phyloP scores from a whole-genome alignment of 2,888 invertebrate species.

The Leptinotarsa peninsularis region DNA sequence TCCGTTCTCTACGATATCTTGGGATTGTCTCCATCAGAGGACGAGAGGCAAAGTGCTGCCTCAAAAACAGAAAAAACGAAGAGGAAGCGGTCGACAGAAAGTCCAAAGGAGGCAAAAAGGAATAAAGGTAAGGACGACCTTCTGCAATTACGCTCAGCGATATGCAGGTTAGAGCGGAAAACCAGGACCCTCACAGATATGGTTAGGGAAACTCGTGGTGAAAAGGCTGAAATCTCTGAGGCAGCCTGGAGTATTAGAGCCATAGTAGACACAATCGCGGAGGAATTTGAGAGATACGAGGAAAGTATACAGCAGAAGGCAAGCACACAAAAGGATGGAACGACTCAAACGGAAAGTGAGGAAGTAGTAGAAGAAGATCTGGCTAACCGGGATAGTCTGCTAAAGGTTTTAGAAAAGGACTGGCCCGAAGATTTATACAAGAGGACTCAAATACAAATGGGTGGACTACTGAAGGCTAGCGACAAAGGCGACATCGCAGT shows the following conservation, averaged over 20 bases:
- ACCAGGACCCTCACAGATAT: neutral
- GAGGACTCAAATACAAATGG: neutral
- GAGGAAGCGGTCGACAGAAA: neutral
- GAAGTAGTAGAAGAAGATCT: constrained; percentile 2
- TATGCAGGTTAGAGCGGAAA: constrained; percentile 1
- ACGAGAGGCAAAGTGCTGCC: neutral
- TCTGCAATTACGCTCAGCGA: neutral
- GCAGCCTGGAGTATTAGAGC: neutral
- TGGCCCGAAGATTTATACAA: constrained; percentile 9
- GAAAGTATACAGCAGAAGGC: neutral
- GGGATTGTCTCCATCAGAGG: neutral
- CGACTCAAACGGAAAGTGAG: neutral
- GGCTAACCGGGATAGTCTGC: no score
- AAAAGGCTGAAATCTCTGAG: neutral
- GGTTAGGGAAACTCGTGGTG: neutral
- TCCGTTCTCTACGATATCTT: neutral
- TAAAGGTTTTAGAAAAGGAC: neutral
- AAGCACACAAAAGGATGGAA: neutral
- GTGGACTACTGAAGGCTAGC: neutral
- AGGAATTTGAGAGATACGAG: neutral
- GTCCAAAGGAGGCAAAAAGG: neutral
- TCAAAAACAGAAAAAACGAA: neutral
- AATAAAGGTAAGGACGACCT: neutral
- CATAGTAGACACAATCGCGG: neutral
- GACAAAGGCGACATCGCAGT: constrained; percentile 12